Evolutionary conservation across 2,113 vertebrate species (phyloP).

Genomic region (Apus apus): DNA sequence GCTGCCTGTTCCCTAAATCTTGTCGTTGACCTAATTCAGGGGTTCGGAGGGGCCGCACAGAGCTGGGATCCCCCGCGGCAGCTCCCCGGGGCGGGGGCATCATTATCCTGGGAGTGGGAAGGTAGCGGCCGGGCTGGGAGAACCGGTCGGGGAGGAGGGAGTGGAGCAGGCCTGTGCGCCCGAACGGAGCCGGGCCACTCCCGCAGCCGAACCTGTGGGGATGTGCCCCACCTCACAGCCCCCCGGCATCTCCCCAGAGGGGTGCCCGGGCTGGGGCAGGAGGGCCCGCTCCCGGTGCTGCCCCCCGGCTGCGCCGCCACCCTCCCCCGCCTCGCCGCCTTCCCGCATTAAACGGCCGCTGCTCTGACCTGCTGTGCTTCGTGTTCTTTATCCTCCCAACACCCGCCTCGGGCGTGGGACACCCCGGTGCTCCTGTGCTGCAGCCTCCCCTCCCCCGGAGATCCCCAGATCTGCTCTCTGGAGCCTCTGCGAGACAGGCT

Average conservation of each 20-base stretch:
- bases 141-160: conserved; percentile 39
- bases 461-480: not conserved
- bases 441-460: accelerated
- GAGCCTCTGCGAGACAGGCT: not conserved
- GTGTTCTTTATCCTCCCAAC: not conserved
- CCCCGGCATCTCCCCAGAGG: accelerated
- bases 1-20: not conserved
- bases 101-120: conserved; percentile 47
- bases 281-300: accelerated
- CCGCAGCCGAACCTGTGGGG: not conserved
- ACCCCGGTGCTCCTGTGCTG: not conserved
- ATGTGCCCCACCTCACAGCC: not conserved
- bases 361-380: not conserved
- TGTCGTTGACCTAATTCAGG: conserved; percentile 13
- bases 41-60: not conserved
- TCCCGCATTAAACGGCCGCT: conserved; percentile 44
- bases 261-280: not conserved
- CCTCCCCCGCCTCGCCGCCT: accelerated
- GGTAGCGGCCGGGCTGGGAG: not conserved
- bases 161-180: not conserved
- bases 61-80: not conserved
- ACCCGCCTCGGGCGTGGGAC: accelerated
- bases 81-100: not conserved
- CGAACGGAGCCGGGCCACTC: not conserved
- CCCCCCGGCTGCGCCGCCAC: not conserved